Base-by-base conservation (phyloP, 2,888 invertebrate genomes). In the Aleiodes leptofemur region DNA sequence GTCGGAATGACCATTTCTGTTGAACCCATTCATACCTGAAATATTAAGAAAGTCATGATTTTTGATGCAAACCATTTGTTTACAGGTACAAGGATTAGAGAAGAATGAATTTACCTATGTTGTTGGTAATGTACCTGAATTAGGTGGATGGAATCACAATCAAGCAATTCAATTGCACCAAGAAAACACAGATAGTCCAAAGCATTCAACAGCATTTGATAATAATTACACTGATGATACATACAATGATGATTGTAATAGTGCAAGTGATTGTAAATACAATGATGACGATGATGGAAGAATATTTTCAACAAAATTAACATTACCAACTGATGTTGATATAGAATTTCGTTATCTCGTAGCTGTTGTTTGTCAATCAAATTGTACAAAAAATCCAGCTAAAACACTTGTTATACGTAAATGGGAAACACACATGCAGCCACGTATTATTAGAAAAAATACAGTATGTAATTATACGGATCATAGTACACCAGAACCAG, bases 341-440 rank as follows among this genome's bases (percentile, higher is more conserved):
- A 91, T 96, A 9, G 91, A 92, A 57, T 96, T 94, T 88, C 93
- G 97, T 50, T 97, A 95, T 89, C 94, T 94, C 81, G 92, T 96
- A 77, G 95, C 95, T 86, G 91, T 94, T 61, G 85, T 94, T 14
- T 92, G 94, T 85, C 94, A 94, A 77, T 90, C 91, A 50, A 91
- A 91, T 66, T 88, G 87, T n/a, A 86, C 86, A 76, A 88, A 88
- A 78, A 87, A 89, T 77, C 85, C 84, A 11, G 87, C 89, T 31
- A 88, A 85, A 79, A 90, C 90, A 66, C 89, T 93, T 9, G 91
- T 95, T 76, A 93, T 96, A 13, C 91, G 94, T 9, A 92, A 92
- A 77, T 97, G 97, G 97, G 97, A 97, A 90, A 95, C 96, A 0
- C 93, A 94, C 85, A 89, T 95, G 80, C 90, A 91, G 71, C 94